phyloP scores from a whole-genome alignment of 2,797 vertebrate species.

The Danio choprae region DNA sequence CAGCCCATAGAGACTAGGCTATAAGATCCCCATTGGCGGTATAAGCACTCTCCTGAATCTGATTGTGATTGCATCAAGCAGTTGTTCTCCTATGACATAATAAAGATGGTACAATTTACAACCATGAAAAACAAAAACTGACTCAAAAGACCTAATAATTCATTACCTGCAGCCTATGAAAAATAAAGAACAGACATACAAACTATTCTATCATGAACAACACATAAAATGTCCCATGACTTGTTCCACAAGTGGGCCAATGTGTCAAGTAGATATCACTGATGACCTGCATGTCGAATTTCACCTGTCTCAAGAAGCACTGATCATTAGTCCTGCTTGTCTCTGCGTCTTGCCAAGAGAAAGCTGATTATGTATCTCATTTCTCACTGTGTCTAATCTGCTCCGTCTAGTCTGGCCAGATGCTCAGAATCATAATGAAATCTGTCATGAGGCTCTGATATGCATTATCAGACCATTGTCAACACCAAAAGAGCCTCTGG shows the following conservation, averaged over 20 bases:
- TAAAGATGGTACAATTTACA: neutral
- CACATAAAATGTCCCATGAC: slow-evolving; percentile 18
- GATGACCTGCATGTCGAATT: slow-evolving; percentile 1
- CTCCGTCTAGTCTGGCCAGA: slow-evolving; percentile 7
- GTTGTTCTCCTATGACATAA: neutral
- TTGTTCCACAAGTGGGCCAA: neutral
- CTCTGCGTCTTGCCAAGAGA: slow-evolving; percentile 8
- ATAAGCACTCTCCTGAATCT: slow-evolving; percentile 14
- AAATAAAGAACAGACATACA: neutral
- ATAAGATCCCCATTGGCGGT: neutral
- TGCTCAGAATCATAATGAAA: slow-evolving; percentile 23
- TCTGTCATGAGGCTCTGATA: slow-evolving; percentile 6
- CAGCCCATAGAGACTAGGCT: neutral
- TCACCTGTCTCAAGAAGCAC: slow-evolving; percentile 10
- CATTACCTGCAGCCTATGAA: neutral
- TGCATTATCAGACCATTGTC: neutral
- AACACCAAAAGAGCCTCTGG: neutral
- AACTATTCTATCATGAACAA: neutral
- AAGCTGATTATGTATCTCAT: slow-evolving; percentile 26
- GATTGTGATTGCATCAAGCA: neutral
- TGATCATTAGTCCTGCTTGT: slow-evolving; percentile 36
- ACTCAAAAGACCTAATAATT: neutral
- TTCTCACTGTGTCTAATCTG: slow-evolving; percentile 34
- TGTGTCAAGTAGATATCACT: neutral
- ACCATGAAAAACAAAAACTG: neutral